These are phyloP conservation scores for Pipistrellus kuhlii DNA, from an alignment of 2,797 vertebrate species.

Conservation along the genomic window DNA sequence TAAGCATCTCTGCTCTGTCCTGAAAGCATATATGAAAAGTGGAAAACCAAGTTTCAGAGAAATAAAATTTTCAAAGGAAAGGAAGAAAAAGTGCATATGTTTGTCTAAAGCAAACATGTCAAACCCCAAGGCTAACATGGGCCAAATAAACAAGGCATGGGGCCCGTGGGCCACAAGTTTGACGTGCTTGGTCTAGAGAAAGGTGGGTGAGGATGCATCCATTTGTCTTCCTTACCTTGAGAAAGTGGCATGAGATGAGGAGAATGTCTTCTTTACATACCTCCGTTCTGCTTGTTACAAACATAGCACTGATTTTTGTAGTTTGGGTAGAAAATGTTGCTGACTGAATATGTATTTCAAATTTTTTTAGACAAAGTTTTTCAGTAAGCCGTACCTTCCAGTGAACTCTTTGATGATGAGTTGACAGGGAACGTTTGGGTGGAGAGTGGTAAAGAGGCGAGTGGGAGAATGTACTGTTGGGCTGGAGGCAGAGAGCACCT, in stretches of 20 bases:
- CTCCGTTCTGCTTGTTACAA: background rate
- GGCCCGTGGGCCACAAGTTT: too few species aligned
- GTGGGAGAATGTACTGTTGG: background rate
- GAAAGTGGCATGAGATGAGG: background rate
- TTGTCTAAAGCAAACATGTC: background rate
- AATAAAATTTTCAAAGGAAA: background rate
- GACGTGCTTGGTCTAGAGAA: background rate
- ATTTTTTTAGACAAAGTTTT: background rate
- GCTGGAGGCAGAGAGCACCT: background rate
- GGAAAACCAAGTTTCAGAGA: slow-evolving; percentile 48
- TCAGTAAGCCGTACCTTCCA: background rate
- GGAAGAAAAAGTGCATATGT: background rate
- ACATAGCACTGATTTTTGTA: background rate
- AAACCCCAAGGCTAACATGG: too few species aligned
- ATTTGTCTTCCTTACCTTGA: background rate
- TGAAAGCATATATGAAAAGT: slow-evolving; percentile 3
- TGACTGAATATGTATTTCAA: background rate
- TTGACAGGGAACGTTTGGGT: background rate
- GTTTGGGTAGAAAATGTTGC: background rate
- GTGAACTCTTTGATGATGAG: background rate
- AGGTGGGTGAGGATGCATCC: background rate
- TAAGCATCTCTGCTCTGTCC: background rate
- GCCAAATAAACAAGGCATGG: too few species aligned
- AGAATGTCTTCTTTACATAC: background rate
- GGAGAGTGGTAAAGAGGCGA: background rate